Conservation (phyloP, 2,888 invertebrate species). For the Eupithecia centaureata region DNA sequence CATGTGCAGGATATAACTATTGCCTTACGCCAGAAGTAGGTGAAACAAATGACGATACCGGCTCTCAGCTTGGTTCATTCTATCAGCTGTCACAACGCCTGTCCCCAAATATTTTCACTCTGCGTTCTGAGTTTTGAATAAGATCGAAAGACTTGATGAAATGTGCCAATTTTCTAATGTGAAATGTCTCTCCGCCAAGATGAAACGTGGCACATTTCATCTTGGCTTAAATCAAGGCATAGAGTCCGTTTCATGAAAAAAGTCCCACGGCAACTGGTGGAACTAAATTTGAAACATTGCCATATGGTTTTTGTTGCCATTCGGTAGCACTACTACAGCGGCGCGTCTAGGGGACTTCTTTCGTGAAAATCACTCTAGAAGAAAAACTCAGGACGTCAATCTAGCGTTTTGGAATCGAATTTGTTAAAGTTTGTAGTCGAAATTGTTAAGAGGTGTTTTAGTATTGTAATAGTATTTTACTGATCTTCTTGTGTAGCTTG, state of each 20-base stretch:
- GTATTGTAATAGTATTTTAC: conserved; percentile 46
- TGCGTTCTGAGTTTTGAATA: neutral
- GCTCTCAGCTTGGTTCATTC: neutral
- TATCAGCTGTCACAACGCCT: too few species aligned
- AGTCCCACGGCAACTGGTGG: too few species aligned
- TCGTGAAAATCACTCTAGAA: too few species aligned
- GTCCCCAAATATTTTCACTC: neutral
- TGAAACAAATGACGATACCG: neutral
- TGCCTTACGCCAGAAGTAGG: neutral
- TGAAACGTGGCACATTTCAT: too few species aligned
- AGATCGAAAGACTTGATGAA: neutral
- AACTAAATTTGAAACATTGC: too few species aligned
- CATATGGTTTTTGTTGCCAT: too few species aligned
- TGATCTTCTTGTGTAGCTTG: conserved; percentile 48
- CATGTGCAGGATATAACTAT: neutral
- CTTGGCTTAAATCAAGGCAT: too few species aligned
- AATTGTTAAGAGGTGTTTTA: conserved; percentile 19
- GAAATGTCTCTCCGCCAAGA: too few species aligned
- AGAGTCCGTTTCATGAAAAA: too few species aligned
- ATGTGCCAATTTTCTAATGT: neutral
- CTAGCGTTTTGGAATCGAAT: neutral
- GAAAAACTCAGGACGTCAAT: neutral
- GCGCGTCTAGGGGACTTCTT: too few species aligned
- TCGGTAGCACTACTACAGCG: too few species aligned
- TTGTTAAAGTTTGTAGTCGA: conserved; percentile 18